These are phyloP conservation scores for Macrotis lagotis DNA, from an alignment of 2,113 vertebrate species.

Conservation along the genomic window DNA sequence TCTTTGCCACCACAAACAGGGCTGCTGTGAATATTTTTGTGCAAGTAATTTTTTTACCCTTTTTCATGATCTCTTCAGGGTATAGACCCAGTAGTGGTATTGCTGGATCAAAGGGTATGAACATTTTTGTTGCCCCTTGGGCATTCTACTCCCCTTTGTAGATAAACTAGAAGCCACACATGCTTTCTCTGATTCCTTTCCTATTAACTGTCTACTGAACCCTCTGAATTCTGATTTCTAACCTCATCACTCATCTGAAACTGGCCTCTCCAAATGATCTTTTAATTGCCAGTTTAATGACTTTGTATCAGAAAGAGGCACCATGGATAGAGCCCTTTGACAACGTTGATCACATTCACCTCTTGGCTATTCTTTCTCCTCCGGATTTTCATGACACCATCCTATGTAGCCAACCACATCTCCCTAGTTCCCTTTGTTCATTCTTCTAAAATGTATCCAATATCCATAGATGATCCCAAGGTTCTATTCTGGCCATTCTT, in stretches of 20 bases:
- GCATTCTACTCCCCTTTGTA: not conserved
- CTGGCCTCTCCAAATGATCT: not conserved
- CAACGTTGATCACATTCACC: not conserved
- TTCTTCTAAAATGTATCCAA: not conserved
- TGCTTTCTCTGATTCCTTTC: not conserved
- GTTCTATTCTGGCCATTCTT: not conserved
- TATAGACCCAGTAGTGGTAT: too few species aligned
- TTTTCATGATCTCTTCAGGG: too few species aligned
- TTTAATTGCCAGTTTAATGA: not conserved
- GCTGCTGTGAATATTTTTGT: too few species aligned
- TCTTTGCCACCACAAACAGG: too few species aligned
- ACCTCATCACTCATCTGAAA: not conserved
- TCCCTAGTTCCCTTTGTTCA: not conserved
- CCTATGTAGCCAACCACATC: not conserved
- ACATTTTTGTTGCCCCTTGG: too few species aligned
- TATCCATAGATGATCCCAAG: not conserved
- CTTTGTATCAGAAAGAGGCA: not conserved
- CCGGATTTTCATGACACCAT: not conserved
- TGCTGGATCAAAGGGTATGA: too few species aligned
- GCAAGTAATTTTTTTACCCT: too few species aligned
- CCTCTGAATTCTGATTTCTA: too few species aligned
- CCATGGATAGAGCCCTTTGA: not conserved
- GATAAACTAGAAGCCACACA: not conserved
- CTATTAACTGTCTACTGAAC: too few species aligned
- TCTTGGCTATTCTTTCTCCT: not conserved